Evolutionary conservation across 2,797 vertebrate genomes (phyloP).

Genomic region (Clarias fuscus): DNA sequence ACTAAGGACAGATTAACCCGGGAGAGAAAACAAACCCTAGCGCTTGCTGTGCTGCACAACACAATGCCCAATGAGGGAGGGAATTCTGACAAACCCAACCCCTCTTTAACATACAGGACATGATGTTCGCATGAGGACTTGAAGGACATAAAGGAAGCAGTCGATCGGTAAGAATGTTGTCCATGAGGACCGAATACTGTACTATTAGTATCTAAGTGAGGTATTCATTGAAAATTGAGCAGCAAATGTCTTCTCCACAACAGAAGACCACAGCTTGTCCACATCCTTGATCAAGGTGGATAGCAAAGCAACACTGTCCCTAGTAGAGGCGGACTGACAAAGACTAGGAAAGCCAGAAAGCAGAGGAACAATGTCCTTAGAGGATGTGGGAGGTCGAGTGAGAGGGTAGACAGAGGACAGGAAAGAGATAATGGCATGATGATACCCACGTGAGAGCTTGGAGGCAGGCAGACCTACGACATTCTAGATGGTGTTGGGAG

Average conservation of each 20-base stretch:
- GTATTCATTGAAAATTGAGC: not conserved
- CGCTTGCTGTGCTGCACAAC: not conserved
- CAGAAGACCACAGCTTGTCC: not conserved
- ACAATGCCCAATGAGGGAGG: not conserved
- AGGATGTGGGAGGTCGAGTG: not conserved
- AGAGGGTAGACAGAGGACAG: not conserved
- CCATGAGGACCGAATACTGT: too few relatives aligned
- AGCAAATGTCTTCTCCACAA: too few relatives aligned
- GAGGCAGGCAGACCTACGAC: too few relatives aligned
- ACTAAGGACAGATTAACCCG: not conserved
- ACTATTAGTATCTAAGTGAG: too few relatives aligned
- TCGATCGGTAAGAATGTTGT: not conserved
- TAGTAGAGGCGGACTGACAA: not conserved
- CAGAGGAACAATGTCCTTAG: not conserved
- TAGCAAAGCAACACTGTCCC: not conserved
- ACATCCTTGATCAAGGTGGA: not conserved
- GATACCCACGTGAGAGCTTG: too few relatives aligned
- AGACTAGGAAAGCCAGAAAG: not conserved
- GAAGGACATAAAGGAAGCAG: not conserved
- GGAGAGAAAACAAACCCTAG: not conserved
- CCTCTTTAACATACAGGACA: not conserved
- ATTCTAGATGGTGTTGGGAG: not conserved
- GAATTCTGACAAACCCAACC: not conserved
- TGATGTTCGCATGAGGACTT: not conserved
- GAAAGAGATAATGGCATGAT: too few relatives aligned